These are phyloP conservation scores for Tachypleus tridentatus DNA, from an alignment of 1,140 invertebrate species.

Conservation along the genomic window DNA sequence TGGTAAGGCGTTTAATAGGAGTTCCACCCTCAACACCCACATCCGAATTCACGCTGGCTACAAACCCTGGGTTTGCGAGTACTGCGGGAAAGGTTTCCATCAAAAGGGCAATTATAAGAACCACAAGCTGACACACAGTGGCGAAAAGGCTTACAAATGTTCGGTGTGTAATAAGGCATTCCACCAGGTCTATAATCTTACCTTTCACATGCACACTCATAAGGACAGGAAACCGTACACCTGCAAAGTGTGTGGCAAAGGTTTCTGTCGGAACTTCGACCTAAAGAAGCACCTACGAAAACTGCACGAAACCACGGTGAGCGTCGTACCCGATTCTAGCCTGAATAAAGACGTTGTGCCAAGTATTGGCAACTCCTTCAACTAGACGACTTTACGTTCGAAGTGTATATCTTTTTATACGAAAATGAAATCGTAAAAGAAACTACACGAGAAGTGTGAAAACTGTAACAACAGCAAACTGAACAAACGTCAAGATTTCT, in stretches of 20 bases:
- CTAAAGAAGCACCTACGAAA: conserved; percentile 97
- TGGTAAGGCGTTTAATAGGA: conserved; percentile 24
- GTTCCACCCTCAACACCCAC: conserved; percentile 44
- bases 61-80: conserved; percentile 43
- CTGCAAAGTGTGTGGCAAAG: conserved; percentile 85
- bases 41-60: conserved; percentile 42
- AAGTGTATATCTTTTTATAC: too few relatives aligned
- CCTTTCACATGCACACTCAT: conserved; percentile 99
- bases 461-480: too few relatives aligned
- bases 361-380: too few relatives aligned
- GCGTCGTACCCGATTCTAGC: too few relatives aligned
- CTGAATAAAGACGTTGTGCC: too few relatives aligned
- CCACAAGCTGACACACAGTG: conserved; percentile 34
- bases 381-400: too few relatives aligned
- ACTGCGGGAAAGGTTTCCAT: conserved; percentile 45
- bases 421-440: too few relatives aligned
- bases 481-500: too few relatives aligned
- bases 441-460: too few relatives aligned
- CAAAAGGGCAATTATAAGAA: conserved; percentile 31
- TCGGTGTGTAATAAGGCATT: conserved; percentile 44
- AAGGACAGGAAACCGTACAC: conserved; percentile 96
- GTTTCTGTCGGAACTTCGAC: conserved; percentile 97
- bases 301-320: conserved; percentile 46
- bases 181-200: conserved; percentile 96
- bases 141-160: conserved; percentile 36